phyloP scores from a whole-genome alignment of 2,113 vertebrate genomes.

The Nannobrachium achirus region DNA sequence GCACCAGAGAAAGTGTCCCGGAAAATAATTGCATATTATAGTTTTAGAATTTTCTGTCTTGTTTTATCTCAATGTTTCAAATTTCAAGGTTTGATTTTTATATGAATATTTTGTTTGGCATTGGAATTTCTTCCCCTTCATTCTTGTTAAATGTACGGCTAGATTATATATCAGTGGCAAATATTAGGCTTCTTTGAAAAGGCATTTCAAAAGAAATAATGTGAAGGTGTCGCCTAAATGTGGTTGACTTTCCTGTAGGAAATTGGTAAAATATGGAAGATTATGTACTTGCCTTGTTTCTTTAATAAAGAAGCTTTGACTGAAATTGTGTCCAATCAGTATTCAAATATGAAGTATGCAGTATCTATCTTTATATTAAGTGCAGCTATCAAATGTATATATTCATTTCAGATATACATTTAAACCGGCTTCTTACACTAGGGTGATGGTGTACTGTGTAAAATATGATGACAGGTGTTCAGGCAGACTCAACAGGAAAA shows the following conservation, averaged over 20 bases:
- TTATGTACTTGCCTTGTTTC: constrained; percentile 89
- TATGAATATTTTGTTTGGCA: constrained; percentile 75
- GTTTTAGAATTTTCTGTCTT: constrained; percentile 83
- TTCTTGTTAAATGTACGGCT: constrained; percentile 84
- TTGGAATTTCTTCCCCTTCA: constrained; percentile 83
- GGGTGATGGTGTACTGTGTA: too few species aligned
- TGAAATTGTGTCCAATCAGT: constrained; percentile 81
- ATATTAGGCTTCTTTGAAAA: constrained; percentile 46
- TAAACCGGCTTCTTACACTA: too few species aligned
- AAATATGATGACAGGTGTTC: too few species aligned
- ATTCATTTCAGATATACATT: constrained; percentile 3
- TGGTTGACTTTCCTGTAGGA: constrained; percentile 91
- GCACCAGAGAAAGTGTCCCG: constrained; percentile 70
- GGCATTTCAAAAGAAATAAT: constrained; percentile 69
- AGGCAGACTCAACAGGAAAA: too few species aligned
- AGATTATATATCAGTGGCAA: constrained; percentile 72
- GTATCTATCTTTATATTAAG: too few species aligned
- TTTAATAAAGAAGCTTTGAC: constrained; percentile 92
- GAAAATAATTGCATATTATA: constrained; percentile 54
- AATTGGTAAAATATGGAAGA: constrained; percentile 88
- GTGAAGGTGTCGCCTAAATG: constrained; percentile 86
- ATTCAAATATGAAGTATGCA: constrained; percentile 11
- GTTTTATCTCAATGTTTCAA: constrained; percentile 92
- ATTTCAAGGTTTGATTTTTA: constrained; percentile 83
- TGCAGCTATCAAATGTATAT: not conserved